Conservation (phyloP, 2,797 vertebrate species). For the Knipowitschia caucasica region DNA sequence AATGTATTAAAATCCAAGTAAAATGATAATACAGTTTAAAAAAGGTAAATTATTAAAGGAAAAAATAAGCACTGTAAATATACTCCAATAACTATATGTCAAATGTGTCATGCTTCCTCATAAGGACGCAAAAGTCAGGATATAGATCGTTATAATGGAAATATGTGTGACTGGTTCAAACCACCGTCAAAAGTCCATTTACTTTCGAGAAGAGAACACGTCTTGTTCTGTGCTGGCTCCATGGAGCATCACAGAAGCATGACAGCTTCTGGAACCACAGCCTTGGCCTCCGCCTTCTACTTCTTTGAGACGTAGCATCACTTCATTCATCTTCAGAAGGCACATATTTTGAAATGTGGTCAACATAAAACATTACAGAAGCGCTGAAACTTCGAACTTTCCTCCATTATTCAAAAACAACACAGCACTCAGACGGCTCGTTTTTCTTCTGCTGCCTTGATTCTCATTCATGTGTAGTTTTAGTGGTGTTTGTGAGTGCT, state of each 20-base stretch:
- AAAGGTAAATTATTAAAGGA: too few species aligned
- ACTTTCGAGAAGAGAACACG: slow-evolving; percentile 6
- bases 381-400: neutral
- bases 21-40: too few species aligned
- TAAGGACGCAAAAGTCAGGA: neutral
- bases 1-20: too few species aligned
- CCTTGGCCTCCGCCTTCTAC: neutral
- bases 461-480: slow-evolving; percentile 21
- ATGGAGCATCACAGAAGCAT: slow-evolving; percentile 6
- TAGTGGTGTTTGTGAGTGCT: slow-evolving; percentile 39
- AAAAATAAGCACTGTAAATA: too few species aligned
- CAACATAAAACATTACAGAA: too few species aligned
- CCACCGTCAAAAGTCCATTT: slow-evolving; percentile 2
- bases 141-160: neutral
- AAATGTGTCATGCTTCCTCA: neutral
- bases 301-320: neutral
- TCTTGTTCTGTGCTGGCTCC: slow-evolving; percentile 6
- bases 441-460: neutral
- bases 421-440: neutral
- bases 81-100: neutral
- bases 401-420: neutral
- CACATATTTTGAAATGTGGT: slow-evolving; percentile 8
- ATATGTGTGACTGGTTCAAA: neutral
- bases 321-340: slow-evolving; percentile 6
- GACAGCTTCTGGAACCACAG: slow-evolving; percentile 6